Evolutionary conservation across 1,140 invertebrate species (phyloP).

Genomic region (Macrocentrus cingulum): DNA sequence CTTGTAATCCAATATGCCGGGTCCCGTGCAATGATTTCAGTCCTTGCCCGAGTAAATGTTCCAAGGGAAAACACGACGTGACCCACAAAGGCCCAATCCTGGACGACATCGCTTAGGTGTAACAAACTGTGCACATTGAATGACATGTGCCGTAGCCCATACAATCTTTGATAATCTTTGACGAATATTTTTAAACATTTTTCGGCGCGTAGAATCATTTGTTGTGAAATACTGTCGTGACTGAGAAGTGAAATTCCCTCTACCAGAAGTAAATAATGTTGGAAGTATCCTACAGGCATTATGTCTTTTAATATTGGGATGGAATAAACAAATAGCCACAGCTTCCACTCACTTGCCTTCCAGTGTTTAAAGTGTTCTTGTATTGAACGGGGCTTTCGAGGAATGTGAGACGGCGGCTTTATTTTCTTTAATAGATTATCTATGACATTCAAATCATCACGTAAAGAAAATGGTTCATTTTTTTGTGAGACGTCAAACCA

Average conservation of each 20-base stretch:
- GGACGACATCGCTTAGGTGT: background rate
- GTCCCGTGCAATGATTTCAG: too few species aligned
- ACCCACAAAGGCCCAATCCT: too few species aligned
- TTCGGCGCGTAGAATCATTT: slow-evolving; percentile 20
- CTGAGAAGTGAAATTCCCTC: slow-evolving; percentile 23
- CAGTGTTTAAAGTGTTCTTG: slow-evolving; percentile 27
- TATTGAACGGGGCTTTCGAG: background rate
- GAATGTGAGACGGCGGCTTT: too few species aligned
- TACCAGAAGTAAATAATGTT: slow-evolving; percentile 29
- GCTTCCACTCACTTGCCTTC: slow-evolving; percentile 34
- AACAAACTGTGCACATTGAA: slow-evolving; percentile 24
- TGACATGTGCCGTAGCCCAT: slow-evolving; percentile 22
- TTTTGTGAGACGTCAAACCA: too few species aligned
- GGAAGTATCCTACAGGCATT: slow-evolving; percentile 14
- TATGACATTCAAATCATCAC: too few species aligned
- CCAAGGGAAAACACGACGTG: too few species aligned
- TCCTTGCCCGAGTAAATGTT: too few species aligned
- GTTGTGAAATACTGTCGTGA: slow-evolving; percentile 9
- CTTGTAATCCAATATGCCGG: too few species aligned
- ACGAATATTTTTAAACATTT: slow-evolving; percentile 21
- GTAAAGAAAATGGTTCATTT: too few species aligned
- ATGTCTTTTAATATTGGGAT: slow-evolving; percentile 18
- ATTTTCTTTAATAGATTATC: too few species aligned
- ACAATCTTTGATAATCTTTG: slow-evolving; percentile 17
- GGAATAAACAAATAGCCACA: slow-evolving; percentile 29